phyloP scores from a whole-genome alignment of 1,140 invertebrate species.

The Drosophila rufa region DNA sequence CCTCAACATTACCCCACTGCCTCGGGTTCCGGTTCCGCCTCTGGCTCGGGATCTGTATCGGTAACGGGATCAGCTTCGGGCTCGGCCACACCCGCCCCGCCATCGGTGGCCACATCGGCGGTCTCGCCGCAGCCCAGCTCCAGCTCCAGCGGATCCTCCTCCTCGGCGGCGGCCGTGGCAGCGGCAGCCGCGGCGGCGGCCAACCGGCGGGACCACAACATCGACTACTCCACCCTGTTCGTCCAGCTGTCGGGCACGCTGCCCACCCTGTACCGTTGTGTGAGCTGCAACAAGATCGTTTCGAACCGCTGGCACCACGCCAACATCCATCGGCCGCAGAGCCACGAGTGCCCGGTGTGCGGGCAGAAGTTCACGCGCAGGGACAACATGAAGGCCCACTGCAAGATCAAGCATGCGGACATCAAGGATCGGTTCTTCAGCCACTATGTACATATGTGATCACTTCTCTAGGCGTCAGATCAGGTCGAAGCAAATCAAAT shows the following conservation, averaged over 20 bases:
- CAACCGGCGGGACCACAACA: conserved; percentile 84
- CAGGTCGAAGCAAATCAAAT: conserved; percentile 24
- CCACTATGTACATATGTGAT: conserved; percentile 86
- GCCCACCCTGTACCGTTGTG: conserved; percentile 83
- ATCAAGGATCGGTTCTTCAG: conserved; percentile 85
- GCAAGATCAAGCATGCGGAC: conserved; percentile 89
- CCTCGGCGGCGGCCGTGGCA: conserved; percentile 42
- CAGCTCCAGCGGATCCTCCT: conserved; percentile 59
- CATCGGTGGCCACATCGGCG: conserved; percentile 31
- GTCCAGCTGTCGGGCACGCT: conserved; percentile 83
- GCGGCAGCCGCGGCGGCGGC: conserved; percentile 71
- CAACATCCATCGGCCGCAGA: conserved; percentile 89
- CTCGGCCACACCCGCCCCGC: conserved; percentile 22
- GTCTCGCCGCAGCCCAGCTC: conserved; percentile 59
- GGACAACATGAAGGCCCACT: conserved; percentile 90
- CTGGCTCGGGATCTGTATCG: conserved; percentile 13
- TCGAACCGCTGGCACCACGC: conserved; percentile 90
- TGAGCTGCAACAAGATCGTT: conserved; percentile 89
- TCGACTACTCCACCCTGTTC: conserved; percentile 84
- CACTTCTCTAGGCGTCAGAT: conserved; percentile 85
- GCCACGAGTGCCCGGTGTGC: conserved; percentile 89
- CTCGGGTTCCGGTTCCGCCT: conserved; percentile 8
- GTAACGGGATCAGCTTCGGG: conserved; percentile 17
- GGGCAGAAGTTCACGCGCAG: conserved; percentile 89
- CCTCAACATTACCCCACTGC: conserved; percentile 55